Evolutionary conservation across 92 coral and sea anemone genomes (phyloP).

Genomic region (Pocillopora grandis): DNA sequence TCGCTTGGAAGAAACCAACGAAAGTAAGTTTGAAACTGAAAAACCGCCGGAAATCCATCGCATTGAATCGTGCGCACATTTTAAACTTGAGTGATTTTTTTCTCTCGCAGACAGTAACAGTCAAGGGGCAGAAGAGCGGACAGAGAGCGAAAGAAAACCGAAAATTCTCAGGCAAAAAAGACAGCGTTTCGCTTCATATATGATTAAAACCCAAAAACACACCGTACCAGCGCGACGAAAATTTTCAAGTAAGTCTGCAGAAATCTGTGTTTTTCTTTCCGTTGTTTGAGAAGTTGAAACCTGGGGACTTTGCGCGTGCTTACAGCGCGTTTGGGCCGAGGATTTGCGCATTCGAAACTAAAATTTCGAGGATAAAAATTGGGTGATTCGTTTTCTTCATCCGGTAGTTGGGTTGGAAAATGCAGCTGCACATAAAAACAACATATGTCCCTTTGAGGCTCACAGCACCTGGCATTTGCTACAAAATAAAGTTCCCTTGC

Average conservation of each 20-base stretch:
- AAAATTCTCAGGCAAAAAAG: conserved; percentile 79
- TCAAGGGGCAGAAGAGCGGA: conserved; percentile 21
- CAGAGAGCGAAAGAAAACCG: conserved; percentile 61
- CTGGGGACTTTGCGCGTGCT: conserved; percentile 17
- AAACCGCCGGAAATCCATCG: conserved; percentile 35
- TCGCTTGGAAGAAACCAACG: conserved; percentile 53
- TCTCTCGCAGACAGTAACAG: conserved; percentile 48
- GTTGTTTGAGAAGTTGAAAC: conserved; percentile 32
- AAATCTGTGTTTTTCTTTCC: conserved; percentile 69
- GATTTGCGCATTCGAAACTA: conserved; percentile 38
- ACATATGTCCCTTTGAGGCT: conserved; percentile 88
- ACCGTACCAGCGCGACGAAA: conserved; percentile 81
- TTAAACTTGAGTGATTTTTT: conserved; percentile 25
- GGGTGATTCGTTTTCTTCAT: conserved; percentile 74
- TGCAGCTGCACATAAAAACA: conserved; percentile 97
- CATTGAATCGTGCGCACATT: conserved; percentile 36
- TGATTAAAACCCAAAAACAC: conserved; percentile 90
- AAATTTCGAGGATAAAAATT: conserved; percentile 58
- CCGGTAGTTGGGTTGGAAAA: conserved; percentile 82
- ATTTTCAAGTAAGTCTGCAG: conserved; percentile 80
- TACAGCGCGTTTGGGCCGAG: conserved; percentile 16
- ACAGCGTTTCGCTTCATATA: conserved; percentile 91
- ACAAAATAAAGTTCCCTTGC: conserved; percentile 71
- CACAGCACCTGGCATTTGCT: conserved; percentile 81
- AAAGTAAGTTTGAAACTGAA: conserved; percentile 54